These are phyloP conservation scores for Yponomeuta plumbellus DNA, from an alignment of 2,888 invertebrate species.

Conservation along the genomic window DNA sequence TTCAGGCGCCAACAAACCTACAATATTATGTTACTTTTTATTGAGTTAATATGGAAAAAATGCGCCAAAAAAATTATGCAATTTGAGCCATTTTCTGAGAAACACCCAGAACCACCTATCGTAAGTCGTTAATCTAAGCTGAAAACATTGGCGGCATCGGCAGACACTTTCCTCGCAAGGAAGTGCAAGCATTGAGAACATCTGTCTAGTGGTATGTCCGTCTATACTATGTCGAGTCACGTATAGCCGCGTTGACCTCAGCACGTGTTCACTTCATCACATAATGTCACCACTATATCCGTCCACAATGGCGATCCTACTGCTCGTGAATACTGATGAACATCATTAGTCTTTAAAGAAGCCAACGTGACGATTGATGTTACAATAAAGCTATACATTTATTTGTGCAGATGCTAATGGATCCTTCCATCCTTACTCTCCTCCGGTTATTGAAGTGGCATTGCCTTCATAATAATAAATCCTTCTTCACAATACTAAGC, in stretches of 20 bases:
- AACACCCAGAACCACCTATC: no score
- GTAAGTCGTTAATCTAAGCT: no score
- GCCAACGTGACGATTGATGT: constrained; percentile 1
- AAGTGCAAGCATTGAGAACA: constrained; percentile 43
- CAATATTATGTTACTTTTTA: no score
- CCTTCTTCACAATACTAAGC: not conserved
- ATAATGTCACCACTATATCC: constrained; percentile 5
- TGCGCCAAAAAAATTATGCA: no score
- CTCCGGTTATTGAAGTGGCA: not conserved
- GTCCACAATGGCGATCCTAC: constrained; percentile 9
- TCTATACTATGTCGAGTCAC: not conserved
- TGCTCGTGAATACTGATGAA: constrained; percentile 19
- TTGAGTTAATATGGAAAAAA: no score
- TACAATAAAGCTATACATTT: not conserved
- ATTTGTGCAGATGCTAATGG: not conserved
- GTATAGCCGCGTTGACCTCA: constrained; percentile 5
- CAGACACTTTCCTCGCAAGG: constrained; percentile 37
- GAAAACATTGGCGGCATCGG: constrained; percentile 19
- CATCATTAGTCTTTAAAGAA: constrained; percentile 23
- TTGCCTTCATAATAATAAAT: not conserved
- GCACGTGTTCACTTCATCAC: constrained; percentile 7
- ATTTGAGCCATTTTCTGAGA: no score
- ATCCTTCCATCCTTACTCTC: not conserved
- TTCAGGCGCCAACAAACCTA: no score
- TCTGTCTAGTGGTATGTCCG: constrained; percentile 14